These are phyloP conservation scores for Callipepla squamata DNA, from an alignment of 2,113 vertebrate species.

Conservation along the genomic window DNA sequence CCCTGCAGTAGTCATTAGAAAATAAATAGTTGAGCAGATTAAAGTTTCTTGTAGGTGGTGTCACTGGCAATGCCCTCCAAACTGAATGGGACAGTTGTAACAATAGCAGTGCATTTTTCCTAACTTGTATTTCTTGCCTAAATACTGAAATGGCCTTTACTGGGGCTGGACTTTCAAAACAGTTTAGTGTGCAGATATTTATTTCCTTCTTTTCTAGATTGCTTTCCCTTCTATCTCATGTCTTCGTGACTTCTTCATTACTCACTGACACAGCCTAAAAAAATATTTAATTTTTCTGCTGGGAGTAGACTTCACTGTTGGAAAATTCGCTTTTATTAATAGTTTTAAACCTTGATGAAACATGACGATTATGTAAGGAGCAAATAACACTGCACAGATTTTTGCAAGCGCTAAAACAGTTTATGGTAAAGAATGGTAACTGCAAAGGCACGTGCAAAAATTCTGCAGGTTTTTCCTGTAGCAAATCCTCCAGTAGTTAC, in stretches of 20 bases:
- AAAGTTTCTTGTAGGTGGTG: neutral
- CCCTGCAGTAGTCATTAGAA: neutral
- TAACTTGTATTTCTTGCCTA: neutral
- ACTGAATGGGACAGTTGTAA: neutral
- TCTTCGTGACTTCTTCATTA: neutral
- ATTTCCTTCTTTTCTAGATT: neutral
- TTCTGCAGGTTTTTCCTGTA: neutral
- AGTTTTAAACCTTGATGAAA: neutral
- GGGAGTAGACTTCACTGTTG: neutral
- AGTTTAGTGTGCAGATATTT: neutral
- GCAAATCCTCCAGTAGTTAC: neutral
- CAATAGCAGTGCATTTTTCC: neutral
- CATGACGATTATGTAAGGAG: neutral
- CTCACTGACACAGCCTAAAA: neutral
- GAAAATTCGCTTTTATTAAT: neutral
- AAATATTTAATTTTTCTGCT: neutral
- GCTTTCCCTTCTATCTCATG: neutral
- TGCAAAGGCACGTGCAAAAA: neutral
- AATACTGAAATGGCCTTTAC: neutral
- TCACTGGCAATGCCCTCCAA: neutral
- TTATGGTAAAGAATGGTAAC: neutral
- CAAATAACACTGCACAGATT: neutral
- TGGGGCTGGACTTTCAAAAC: neutral
- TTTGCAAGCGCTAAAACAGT: neutral
- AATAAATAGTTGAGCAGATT: slow-evolving; percentile 2